Evolutionary conservation across 2,797 vertebrate genomes (phyloP).

Genomic region (Bovichtus variegatus): DNA sequence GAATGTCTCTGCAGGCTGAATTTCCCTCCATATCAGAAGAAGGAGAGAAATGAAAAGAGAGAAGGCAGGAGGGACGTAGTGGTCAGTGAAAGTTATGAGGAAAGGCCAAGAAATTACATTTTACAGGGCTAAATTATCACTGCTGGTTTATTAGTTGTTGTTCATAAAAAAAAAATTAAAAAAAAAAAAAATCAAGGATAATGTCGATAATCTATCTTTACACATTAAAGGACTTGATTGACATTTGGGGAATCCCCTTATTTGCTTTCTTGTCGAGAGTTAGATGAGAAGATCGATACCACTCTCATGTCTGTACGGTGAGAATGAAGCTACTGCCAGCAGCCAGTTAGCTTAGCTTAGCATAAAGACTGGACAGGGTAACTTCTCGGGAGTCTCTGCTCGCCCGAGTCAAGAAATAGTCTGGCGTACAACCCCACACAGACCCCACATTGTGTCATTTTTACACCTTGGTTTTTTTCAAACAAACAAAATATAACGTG

Average conservation of each 20-base stretch:
- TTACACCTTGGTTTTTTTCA: not conserved
- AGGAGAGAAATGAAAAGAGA: conserved; percentile 29
- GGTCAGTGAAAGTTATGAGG: conserved; percentile 31
- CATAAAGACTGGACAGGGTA: too few relatives aligned
- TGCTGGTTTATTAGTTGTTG: too few relatives aligned
- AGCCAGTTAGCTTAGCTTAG: not conserved
- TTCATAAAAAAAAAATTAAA: too few relatives aligned
- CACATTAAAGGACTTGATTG: not conserved
- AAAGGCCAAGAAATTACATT: conserved; percentile 4
- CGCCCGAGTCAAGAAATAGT: not conserved
- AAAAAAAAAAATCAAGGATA: conserved; percentile 4
- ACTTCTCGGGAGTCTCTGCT: too few relatives aligned
- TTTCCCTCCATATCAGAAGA: conserved; percentile 44
- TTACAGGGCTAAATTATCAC: not conserved
- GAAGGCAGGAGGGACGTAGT: conserved; percentile 14
- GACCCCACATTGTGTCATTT: not conserved
- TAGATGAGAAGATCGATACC: not conserved
- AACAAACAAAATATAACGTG: too few relatives aligned
- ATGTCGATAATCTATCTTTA: conserved; percentile 13
- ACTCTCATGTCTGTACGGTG: too few relatives aligned
- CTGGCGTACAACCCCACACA: not conserved
- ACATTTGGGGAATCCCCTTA: not conserved
- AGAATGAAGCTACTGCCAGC: not conserved
- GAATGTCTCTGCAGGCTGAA: conserved; percentile 48
- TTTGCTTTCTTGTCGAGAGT: not conserved